phyloP scores from a whole-genome alignment of 2,113 vertebrate species.

The Tenrec ecaudatus region DNA sequence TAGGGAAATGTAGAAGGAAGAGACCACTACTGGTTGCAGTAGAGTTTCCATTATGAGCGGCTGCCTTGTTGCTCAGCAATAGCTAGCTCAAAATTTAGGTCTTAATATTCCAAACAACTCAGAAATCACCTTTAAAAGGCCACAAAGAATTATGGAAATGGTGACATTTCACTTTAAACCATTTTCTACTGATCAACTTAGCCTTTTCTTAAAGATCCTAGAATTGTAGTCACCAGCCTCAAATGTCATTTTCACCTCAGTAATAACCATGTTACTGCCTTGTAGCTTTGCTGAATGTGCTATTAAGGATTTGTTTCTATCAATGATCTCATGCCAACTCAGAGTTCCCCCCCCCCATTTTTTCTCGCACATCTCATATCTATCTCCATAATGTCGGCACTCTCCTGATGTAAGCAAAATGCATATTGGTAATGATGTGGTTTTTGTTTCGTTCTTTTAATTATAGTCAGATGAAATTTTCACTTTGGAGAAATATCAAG shows the following conservation, averaged over 20 bases:
- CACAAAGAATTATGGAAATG: slow-evolving; percentile 54
- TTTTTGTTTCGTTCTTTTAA: slow-evolving; percentile 9
- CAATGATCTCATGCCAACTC: slow-evolving; percentile 25
- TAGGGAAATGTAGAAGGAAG: slow-evolving; percentile 48
- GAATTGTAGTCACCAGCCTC: slow-evolving; percentile 33
- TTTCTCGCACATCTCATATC: neutral
- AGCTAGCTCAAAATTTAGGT: slow-evolving; percentile 18
- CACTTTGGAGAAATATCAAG: slow-evolving; percentile 59
- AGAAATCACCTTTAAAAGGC: slow-evolving; percentile 9
- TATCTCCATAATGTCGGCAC: slow-evolving; percentile 1
- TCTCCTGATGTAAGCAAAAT: slow-evolving; percentile 37
- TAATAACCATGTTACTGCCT: neutral
- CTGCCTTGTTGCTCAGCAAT: neutral
- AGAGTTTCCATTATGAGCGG: slow-evolving; percentile 24
- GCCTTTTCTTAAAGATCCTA: slow-evolving; percentile 43
- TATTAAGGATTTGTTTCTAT: slow-evolving; percentile 37
- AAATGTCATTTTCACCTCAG: slow-evolving; percentile 34
- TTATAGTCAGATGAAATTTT: slow-evolving; percentile 19
- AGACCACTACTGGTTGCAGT: neutral
- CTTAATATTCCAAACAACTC: slow-evolving; percentile 58
- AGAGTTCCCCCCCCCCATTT: neutral
- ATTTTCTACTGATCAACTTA: slow-evolving; percentile 54
- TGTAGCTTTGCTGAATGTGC: slow-evolving; percentile 15
- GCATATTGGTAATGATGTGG: slow-evolving; percentile 5
- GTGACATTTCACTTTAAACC: slow-evolving; percentile 49